These are phyloP conservation scores for Lethenteron camtschaticum DNA, from an alignment of 2,113 vertebrate genomes.

Conservation along the genomic window DNA sequence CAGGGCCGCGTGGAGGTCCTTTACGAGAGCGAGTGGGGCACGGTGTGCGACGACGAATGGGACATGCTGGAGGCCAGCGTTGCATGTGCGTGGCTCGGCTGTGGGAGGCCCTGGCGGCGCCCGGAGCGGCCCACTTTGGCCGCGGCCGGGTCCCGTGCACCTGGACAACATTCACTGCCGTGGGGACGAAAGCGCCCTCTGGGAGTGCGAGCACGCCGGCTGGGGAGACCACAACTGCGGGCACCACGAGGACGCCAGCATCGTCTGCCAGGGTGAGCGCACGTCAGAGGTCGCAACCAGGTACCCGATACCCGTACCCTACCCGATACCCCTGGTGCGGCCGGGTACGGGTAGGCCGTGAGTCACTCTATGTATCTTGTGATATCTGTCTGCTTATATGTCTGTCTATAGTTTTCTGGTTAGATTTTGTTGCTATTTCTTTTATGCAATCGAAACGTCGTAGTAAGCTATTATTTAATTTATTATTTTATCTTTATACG, in stretches of 20 bases:
- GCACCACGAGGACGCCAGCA: background rate
- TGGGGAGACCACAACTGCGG: conserved; percentile 4
- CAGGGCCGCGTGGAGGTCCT: background rate
- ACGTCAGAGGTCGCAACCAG: too few relatives aligned
- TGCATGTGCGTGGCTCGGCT: background rate
- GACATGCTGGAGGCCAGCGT: background rate
- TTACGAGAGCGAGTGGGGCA: background rate
- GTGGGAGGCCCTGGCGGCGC: background rate
- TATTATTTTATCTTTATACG: too few relatives aligned
- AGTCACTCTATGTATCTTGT: too few relatives aligned
- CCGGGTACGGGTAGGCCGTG: too few relatives aligned
- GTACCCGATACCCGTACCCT: too few relatives aligned
- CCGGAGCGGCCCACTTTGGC: background rate
- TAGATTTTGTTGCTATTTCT: too few relatives aligned
- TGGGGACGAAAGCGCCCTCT: background rate
- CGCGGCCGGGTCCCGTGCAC: background rate
- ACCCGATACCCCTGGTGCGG: too few relatives aligned
- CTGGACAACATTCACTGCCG: background rate
- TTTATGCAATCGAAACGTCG: too few relatives aligned
- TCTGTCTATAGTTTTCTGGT: too few relatives aligned
- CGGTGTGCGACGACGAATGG: conserved; percentile 6
- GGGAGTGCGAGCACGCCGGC: background rate
- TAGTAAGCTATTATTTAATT: too few relatives aligned
- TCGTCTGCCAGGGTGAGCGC: background rate
- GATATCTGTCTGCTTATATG: too few relatives aligned